Evolutionary conservation across 2,113 vertebrate species (phyloP), one percentile per base, ranked within the genome.

Genomic region (Ammospiza caudacuta): DNA sequence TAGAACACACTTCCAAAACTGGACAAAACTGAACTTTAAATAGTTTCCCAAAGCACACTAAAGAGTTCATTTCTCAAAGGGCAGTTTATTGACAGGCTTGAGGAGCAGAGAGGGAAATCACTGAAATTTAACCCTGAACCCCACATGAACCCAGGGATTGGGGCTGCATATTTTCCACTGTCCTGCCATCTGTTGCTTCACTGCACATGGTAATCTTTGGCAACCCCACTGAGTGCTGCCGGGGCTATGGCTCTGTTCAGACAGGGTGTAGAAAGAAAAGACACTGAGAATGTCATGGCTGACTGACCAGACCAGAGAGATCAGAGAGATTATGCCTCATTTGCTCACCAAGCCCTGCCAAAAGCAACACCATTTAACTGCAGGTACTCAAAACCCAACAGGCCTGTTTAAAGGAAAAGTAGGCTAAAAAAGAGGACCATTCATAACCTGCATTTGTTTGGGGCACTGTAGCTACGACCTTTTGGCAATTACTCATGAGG

Each of bases 341-440:
- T 98, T 97, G 95, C 97, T 98, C 92, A 97, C 96, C 90, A 83
- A 88, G 95, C 74, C 94, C 90, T 98, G 98, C 98, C 98, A 98
- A 99, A 97, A 98, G 96, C 97, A 98, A 98, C 98, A 97, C 94
- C 64, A 96, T 96, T 98, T 98, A 98, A 98, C 98, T 97, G 98
- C 98, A 98, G 98, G 98, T 98, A 98, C 97, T 98, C 97, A 96
- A 95, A 97, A 97, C 91, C 85, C 97, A 97, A 96, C 90, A 94
- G 96, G 96, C 97, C 94, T 87, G 97, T 96, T 96, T 97, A 96
- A 97, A 97, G 92, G 91, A 98, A 97, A 95, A 96, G 75, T 55
- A 66, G 92, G 89, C 96, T 97, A 95, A 97, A 96, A 95, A 97
- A 97, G 94, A 96, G 86, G 92, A 92, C 97, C 92, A 96, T 97